Percentiles rank a stretch among this genome's conserved stretches.
These are phyloP conservation scores for Sardinella longiceps DNA, from an alignment of 2,797 vertebrate genomes.

Conservation along the genomic window DNA sequence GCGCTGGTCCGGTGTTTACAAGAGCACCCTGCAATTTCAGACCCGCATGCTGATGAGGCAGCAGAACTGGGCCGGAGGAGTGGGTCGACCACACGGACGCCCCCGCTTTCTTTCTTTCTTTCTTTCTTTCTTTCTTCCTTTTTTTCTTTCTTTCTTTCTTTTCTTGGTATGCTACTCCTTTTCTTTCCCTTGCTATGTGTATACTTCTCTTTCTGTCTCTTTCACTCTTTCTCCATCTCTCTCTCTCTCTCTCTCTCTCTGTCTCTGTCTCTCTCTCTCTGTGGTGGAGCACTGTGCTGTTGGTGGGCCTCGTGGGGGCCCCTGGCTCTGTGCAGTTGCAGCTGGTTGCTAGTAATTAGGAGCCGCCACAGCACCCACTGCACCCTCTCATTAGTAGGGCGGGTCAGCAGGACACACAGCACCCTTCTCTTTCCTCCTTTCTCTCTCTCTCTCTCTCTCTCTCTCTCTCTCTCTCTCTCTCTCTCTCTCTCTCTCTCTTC, in stretches of 20 bases:
- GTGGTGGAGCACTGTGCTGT: conserved; percentile 72
- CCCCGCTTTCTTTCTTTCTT: background rate
- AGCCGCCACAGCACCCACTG: conserved; percentile 68
- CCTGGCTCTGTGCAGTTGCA: conserved; percentile 69
- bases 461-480: background rate
- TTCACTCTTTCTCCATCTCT: conserved; percentile 28
- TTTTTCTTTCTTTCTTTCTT: background rate
- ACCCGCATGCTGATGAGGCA: conserved; percentile 75
- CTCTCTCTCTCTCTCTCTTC: background rate
- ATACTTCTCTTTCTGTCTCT: background rate
- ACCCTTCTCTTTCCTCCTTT: conserved; percentile 65
- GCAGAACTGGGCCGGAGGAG: conserved; percentile 61
- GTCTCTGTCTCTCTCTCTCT: conserved; percentile 9
- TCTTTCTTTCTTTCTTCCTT: background rate
- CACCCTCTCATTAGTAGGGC: conserved; percentile 84
- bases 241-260: background rate
- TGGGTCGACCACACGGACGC: background rate
- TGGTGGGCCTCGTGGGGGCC: conserved; percentile 62
- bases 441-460: conserved; percentile 23
- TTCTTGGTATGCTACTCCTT: background rate
- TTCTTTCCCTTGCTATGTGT: background rate
- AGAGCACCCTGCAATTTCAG: conserved; percentile 76
- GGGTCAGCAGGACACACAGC: conserved; percentile 74
- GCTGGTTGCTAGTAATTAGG: conserved; percentile 79
- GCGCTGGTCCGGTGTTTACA: conserved; percentile 57